These are phyloP conservation scores for Adelognathus sp. DNA, from an alignment of 2,888 invertebrate genomes.

Conservation along the genomic window DNA sequence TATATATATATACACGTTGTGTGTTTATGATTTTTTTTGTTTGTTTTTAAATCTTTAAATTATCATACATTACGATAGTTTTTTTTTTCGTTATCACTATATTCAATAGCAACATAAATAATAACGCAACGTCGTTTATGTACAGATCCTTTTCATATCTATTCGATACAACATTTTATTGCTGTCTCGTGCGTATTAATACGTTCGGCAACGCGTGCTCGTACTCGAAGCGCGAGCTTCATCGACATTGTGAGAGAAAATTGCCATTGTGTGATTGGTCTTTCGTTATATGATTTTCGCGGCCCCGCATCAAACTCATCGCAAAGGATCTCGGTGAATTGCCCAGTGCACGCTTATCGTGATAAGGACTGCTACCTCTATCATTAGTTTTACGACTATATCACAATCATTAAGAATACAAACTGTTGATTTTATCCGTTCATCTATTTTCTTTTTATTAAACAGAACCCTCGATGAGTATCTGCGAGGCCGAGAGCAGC, in stretches of 20 bases:
- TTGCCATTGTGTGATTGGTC: slow-evolving; percentile 12
- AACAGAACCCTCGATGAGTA: slow-evolving; percentile 35
- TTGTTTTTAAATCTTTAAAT: slow-evolving; percentile 64
- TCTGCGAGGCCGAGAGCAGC: slow-evolving; percentile 30
- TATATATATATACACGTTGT: no score
- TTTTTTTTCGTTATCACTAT: slow-evolving; percentile 74
- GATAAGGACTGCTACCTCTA: slow-evolving; percentile 60
- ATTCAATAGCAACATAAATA: slow-evolving; percentile 77
- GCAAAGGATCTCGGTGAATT: slow-evolving; percentile 39
- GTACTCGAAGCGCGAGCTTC: slow-evolving; percentile 58
- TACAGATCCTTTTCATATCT: slow-evolving; percentile 70
- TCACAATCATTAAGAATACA: slow-evolving; percentile 74
- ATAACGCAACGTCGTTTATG: slow-evolving; percentile 77
- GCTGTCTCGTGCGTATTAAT: slow-evolving; percentile 60
- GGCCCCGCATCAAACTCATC: slow-evolving; percentile 44
- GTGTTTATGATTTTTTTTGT: slow-evolving; percentile 64
- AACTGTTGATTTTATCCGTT: slow-evolving; percentile 63
- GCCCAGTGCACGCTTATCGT: slow-evolving; percentile 43
- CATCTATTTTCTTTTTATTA: slow-evolving; percentile 20
- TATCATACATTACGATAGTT: slow-evolving; percentile 72
- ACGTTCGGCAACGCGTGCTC: slow-evolving; percentile 61
- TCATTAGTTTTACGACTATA: slow-evolving; percentile 71
- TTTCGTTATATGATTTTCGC: slow-evolving; percentile 29
- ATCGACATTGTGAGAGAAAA: slow-evolving; percentile 19
- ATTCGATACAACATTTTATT: slow-evolving; percentile 59